Base-by-base conservation (phyloP, 2,113 vertebrate species). In the Melanostigma gelatinosum region DNA sequence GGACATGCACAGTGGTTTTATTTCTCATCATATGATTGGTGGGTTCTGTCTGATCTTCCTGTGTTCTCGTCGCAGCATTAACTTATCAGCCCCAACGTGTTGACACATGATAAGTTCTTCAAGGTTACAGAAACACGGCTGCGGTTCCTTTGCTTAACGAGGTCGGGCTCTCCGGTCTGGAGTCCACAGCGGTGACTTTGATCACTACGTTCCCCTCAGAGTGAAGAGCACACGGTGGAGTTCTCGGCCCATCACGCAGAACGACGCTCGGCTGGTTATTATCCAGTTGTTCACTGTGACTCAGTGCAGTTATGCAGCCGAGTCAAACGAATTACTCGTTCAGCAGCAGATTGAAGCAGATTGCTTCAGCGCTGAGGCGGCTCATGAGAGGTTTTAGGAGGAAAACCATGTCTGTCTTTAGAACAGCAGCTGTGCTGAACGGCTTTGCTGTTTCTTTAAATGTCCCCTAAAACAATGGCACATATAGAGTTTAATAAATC, bases 121-220 rank as follows among this genome's bases (percentile, higher is more conserved):
- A 89, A 88, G 78, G 87, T 82, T 75, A 82, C 67, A 81, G 50
- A 58, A 71, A 81, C 54, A 29, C 15, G 4, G 32, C 34, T 67
- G 71, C n/a, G 34, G 15, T 52, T 79, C 20, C 74, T 81, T 85
- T 72, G 38, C 34, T 66, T 9, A 36, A 55, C 77, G 83, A 92
- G 77, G 86, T 88, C 72, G 10, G 16, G 18, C 24, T 73, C 68
- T 57, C 48, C 46, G 2, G 27, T 34, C 16, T 38, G 42, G 18
- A 68, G 44, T 32, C 24, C 13, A 24, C 48, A 24, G 34, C 24
- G 15, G 54, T 60, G 48, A 67, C 69, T 67, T 52, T 79, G 71
- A 77, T 52, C 1, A 27, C 18, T 9, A 57, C 13, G 3, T 44
- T 34, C 34, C 34, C 34, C 34, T 34, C 38, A 38, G 8, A 38